Conservation (phyloP, 2,888 invertebrate genomes). For the Orgyia antiqua region DNA sequence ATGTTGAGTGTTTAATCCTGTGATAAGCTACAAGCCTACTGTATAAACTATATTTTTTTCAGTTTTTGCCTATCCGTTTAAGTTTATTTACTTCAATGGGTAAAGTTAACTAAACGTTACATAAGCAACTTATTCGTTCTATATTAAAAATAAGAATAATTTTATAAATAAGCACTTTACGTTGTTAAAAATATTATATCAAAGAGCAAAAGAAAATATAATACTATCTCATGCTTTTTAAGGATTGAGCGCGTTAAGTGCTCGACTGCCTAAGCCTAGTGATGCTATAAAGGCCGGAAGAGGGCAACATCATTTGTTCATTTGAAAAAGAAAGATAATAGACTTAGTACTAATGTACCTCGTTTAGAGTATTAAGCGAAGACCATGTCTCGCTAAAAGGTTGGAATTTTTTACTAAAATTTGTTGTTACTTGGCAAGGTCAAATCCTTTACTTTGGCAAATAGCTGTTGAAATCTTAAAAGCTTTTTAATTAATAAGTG, state of each 20-base stretch:
- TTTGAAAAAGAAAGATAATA: slow-evolving; percentile 30
- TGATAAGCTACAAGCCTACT: too few species aligned
- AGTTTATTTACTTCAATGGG: too few species aligned
- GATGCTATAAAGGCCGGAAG: slow-evolving; percentile 29
- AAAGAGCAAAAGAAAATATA: slow-evolving; percentile 10
- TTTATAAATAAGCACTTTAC: neutral
- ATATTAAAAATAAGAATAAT: neutral
- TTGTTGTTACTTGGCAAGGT: slow-evolving; percentile 17
- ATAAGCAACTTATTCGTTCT: neutral
- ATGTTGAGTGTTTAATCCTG: too few species aligned
- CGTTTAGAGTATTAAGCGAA: slow-evolving; percentile 26
- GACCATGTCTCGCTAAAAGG: slow-evolving; percentile 24
- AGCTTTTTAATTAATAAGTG: too few species aligned
- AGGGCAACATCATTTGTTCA: slow-evolving; percentile 29
- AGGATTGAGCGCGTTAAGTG: slow-evolving; percentile 26
- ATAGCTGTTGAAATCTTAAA: too few species aligned
- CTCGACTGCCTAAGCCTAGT: slow-evolving; percentile 29
- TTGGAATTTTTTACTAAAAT: slow-evolving; percentile 14
- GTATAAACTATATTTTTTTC: neutral
- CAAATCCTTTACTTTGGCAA: slow-evolving; percentile 15
- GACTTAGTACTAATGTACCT: slow-evolving; percentile 29
- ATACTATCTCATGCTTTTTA: slow-evolving; percentile 21
- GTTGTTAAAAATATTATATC: neutral
- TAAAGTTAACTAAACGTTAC: neutral
- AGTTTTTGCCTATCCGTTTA: too few species aligned